Conservation (phyloP, 1,140 invertebrate genomes). For the roundworm (Caenorhabditis elegans) region WBcel235 BX284603.4:11508001-11508500, state of each 20-base stretch:
- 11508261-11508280: slow-evolving; percentile 55
- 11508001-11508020: no score
- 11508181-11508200: no score
- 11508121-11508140: no score
- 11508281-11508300: slow-evolving; percentile 52
- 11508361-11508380: slow-evolving; percentile 53
- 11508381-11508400: slow-evolving; percentile 46
- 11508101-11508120: no score
- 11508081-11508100: no score
- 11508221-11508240: slow-evolving; percentile 44
- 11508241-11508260: slow-evolving; percentile 54
- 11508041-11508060: no score
- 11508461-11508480: slow-evolving; percentile 49
- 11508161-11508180: no score
- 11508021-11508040: no score
- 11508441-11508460: slow-evolving; percentile 41
- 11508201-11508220: slow-evolving; percentile 51
- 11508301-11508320: slow-evolving; percentile 53
- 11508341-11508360: slow-evolving; percentile 48
- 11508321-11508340: slow-evolving; percentile 55
- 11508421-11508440: neutral
- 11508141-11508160: no score
- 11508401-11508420: slow-evolving; percentile 47
- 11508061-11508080: no score
- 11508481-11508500: slow-evolving; percentile 46